Percentiles rank a stretch among this genome's conserved stretches.
Evolutionary conservation across 2,888 invertebrate species (phyloP).

Genomic region (Drosophila monieri): DNA sequence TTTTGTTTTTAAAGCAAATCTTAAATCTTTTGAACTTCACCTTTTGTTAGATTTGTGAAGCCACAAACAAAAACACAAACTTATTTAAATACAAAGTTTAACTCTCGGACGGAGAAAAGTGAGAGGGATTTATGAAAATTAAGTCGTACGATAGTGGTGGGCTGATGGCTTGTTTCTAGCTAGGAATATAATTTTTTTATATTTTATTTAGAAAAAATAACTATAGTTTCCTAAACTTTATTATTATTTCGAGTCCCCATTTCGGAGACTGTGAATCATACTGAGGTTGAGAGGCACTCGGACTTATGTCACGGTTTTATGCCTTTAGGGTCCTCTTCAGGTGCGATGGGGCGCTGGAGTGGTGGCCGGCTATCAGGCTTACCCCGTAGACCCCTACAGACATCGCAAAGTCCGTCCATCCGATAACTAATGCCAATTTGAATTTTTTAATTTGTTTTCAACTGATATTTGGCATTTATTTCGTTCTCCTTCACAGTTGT

Average conservation of each 20-base stretch:
- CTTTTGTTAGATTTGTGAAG: slow-evolving; percentile 1
- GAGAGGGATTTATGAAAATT: neutral
- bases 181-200: too few relatives aligned
- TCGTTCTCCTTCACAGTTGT: neutral
- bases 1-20: neutral
- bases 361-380: slow-evolving; percentile 11
- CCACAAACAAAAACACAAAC: neutral
- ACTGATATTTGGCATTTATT: slow-evolving; percentile 22
- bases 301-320: neutral
- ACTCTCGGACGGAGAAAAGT: neutral
- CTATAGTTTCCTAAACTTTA: too few relatives aligned
- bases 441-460: slow-evolving; percentile 44
- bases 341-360: slow-evolving; percentile 9
- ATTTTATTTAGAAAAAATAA: too few relatives aligned
- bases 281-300: neutral
- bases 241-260: too few relatives aligned
- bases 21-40: neutral
- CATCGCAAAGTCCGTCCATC: slow-evolving; percentile 31
- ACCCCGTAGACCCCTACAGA: neutral
- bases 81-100: slow-evolving; percentile 3
- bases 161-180: neutral
- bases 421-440: slow-evolving; percentile 44
- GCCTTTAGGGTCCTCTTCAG: slow-evolving; percentile 5
- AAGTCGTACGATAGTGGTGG: neutral
- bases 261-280: neutral